These are phyloP conservation scores for Lasioglossum leucozonium DNA, from an alignment of 2,888 invertebrate species.

Conservation along the genomic window DNA sequence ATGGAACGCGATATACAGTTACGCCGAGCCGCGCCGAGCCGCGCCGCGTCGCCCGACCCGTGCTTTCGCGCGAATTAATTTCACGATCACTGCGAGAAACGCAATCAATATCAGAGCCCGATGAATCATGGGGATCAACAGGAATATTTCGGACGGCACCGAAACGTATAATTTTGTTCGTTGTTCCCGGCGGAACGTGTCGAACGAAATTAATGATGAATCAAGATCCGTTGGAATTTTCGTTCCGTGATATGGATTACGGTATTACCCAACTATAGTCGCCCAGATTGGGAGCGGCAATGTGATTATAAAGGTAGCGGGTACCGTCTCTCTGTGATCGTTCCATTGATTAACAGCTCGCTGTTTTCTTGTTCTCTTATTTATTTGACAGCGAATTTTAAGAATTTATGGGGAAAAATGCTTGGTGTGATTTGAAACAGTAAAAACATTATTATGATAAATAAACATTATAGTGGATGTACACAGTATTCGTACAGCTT, in stretches of 20 bases:
- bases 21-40: too few species aligned
- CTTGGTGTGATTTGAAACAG: neutral
- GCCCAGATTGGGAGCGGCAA: neutral
- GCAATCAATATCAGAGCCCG: neutral
- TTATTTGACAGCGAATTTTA: neutral
- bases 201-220: neutral
- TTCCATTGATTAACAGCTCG: neutral
- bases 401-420: too few species aligned
- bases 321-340: neutral
- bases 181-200: neutral
- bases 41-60: neutral
- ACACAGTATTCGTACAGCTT: too few species aligned
- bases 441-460: too few species aligned
- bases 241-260: neutral
- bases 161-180: neutral
- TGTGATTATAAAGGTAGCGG: neutral
- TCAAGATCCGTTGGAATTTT: neutral
- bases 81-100: neutral
- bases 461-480: too few species aligned
- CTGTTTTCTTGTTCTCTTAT: neutral
- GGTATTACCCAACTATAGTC: neutral
- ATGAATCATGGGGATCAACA: neutral
- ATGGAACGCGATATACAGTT: neutral
- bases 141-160: neutral
- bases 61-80: constrained; percentile 12